Conservation (phyloP, 1,140 invertebrate genomes). For the Leptopilina clavipes region DNA sequence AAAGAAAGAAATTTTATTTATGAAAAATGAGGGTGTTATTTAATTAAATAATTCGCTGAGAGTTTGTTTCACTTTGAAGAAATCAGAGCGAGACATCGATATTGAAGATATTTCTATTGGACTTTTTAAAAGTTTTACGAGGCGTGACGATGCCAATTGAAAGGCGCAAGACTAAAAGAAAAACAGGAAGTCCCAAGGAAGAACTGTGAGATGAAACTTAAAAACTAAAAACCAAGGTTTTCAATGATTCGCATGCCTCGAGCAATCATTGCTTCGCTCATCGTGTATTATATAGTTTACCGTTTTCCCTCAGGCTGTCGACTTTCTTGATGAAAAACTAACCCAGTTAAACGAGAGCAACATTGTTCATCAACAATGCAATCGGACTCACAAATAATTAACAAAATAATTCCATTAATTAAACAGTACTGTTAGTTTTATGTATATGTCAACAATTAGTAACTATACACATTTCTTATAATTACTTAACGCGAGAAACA, state of each 20-base stretch:
- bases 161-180: conserved; percentile 7
- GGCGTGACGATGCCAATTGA: not conserved
- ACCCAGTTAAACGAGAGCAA: not conserved
- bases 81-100: conserved; percentile 21
- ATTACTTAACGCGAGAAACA: too few species aligned
- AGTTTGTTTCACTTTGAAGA: too few species aligned
- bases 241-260: conserved; percentile 11
- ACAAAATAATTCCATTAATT: not conserved
- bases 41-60: too few species aligned
- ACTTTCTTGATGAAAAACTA: conserved; percentile 23
- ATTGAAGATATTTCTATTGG: not conserved
- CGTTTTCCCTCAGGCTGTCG: conserved; percentile 7
- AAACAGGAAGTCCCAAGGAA: conserved; percentile 13
- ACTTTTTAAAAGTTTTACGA: conserved; percentile 21
- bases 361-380: not conserved
- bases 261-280: not conserved
- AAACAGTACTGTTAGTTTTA: too few species aligned
- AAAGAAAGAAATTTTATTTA: too few species aligned
- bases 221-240: not conserved
- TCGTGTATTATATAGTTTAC: conserved; percentile 1
- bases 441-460: too few species aligned
- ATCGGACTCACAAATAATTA: not conserved
- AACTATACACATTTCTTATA: too few species aligned
- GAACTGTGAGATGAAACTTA: conserved; percentile 13
- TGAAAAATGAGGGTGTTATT: too few species aligned